Base-by-base conservation (phyloP, 2,888 invertebrate species). In the Scaeva pyrastri region DNA sequence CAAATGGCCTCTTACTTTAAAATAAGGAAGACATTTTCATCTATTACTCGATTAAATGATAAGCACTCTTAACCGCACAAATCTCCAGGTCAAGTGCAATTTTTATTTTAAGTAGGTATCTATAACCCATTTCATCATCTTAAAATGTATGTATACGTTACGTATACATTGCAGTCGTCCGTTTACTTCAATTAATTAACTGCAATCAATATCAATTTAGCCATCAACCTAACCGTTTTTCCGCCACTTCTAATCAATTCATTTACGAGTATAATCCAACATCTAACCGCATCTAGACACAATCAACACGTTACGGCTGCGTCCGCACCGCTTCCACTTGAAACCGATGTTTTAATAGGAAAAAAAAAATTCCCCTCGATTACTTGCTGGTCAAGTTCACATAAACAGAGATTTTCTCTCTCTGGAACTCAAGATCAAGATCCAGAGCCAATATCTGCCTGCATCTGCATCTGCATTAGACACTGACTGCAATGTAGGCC, bases 231-330 rank as follows among this genome's bases (percentile, higher is more conserved):
- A 85, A 85, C 85, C 75, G 85, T 85, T 85, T 79, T 85, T 80
- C 85, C 80, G 68, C 85, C 85, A 80, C 80, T 85, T 80, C 71
- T 72, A 85, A 85, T 81, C 86, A 86, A 74, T 86, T 82, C 82
- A 86, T 78, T 82, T 85, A 60, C 8, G 31, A n/a, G n/a, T n/a
- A n/a, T 60, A 68, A 74, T 56, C 86, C 81, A 81, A 66, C 70
- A 74, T 74, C 86, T 81, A 77, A 81, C 81, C 77, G 77, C 82
- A 86, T 71, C 76, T 66, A 66, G 76, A 52, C 58, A 66, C 75
- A 66, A 62, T 68, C 76, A 21, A 73, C 68, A 66, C 70, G 56
- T 66, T 52, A 31, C 31, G 0, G 8, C n/a, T n/a, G n/a, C 58
- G 55, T 58, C 39, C 60, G 39, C 50, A 12, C 16, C 36, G 12